phyloP scores from a whole-genome alignment of 1,140 invertebrate species.

The Trichoplusia ni region DNA sequence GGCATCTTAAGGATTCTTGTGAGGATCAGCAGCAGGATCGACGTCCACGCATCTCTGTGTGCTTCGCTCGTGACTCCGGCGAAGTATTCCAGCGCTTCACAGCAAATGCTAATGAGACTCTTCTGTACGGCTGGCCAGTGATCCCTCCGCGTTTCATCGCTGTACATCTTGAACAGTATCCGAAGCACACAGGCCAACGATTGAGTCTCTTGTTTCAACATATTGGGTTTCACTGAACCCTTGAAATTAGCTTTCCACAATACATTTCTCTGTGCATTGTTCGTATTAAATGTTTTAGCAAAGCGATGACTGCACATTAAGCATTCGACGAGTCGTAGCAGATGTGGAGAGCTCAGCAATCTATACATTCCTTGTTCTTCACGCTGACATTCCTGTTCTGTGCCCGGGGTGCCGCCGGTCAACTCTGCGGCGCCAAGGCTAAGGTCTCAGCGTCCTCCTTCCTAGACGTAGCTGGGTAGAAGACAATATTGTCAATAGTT shows the following conservation, averaged over 20 bases:
- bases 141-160: constrained; percentile 88
- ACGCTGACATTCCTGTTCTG: constrained; percentile 88
- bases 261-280: constrained; percentile 96
- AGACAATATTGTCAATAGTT: constrained; percentile 98
- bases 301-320: constrained; percentile 96
- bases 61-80: constrained; percentile 94
- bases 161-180: constrained; percentile 97
- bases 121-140: constrained; percentile 90
- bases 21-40: constrained; percentile 94
- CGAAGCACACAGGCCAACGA: constrained; percentile 96
- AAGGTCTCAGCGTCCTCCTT: constrained; percentile 98
- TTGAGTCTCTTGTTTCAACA: constrained; percentile 97
- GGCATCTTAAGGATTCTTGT: constrained; percentile 96
- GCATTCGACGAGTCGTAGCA: constrained; percentile 96
- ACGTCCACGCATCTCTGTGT: constrained; percentile 97
- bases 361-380: constrained; percentile 99
- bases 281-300: constrained; percentile 96
- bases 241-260: constrained; percentile 98
- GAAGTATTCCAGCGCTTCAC: constrained; percentile 96
- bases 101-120: constrained; percentile 89
- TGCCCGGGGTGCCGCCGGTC: constrained; percentile 79
- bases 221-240: constrained; percentile 95
- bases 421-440: constrained; percentile 90
- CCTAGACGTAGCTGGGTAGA: constrained; percentile 97
- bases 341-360: constrained; percentile 90